These are phyloP conservation scores for Parapsyche elsis DNA, from an alignment of 1,140 invertebrate species.

Conservation along the genomic window DNA sequence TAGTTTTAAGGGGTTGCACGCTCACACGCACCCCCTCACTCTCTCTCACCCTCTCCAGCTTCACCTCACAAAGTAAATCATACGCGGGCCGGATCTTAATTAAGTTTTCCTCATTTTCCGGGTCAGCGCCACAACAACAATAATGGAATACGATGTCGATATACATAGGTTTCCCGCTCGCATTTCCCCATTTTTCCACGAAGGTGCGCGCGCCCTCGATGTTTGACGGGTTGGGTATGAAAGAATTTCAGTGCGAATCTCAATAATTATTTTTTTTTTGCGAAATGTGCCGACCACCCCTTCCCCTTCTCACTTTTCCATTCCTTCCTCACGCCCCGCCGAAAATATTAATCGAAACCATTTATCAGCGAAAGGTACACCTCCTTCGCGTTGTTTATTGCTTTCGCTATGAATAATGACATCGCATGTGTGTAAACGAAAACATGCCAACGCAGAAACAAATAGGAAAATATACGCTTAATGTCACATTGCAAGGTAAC, in stretches of 20 bases:
- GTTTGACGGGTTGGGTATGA: not conserved
- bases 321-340: not conserved
- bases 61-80: not conserved
- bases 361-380: slow-evolving; percentile 1
- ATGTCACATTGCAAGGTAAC: too few species aligned
- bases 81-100: slow-evolving; percentile 19
- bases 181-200: not conserved
- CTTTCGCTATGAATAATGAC: slow-evolving; percentile 17
- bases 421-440: not conserved
- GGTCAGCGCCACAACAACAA: slow-evolving; percentile 5
- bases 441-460: too few species aligned
- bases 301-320: too few species aligned
- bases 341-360: slow-evolving; percentile 26
- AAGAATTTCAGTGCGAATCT: not conserved
- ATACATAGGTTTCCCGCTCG: not conserved
- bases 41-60: not conserved
- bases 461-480: too few species aligned
- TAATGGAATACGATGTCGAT: not conserved
- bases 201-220: not conserved
- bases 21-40: too few species aligned
- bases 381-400: not conserved
- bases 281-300: not conserved
- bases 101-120: slow-evolving; percentile 15
- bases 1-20: not conserved
- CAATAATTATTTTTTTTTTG: slow-evolving; percentile 14